These are phyloP conservation scores for Xenopus laevis DNA, from an alignment of 2,113 vertebrate genomes.

Conservation along the genomic window DNA sequence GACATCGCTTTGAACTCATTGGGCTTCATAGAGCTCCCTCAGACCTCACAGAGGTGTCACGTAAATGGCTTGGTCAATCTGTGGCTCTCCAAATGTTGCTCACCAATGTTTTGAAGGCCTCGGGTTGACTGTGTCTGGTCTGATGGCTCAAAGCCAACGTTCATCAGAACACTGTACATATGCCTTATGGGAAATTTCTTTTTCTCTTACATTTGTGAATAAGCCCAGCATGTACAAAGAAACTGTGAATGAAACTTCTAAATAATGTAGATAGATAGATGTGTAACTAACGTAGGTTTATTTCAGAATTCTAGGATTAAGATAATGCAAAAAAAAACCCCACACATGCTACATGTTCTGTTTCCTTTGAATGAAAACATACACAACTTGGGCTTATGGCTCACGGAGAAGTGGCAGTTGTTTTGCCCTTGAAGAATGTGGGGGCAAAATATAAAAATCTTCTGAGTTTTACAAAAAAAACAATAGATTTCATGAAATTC, in stretches of 20 bases:
- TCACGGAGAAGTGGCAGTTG: too few relatives aligned
- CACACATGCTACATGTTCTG: not conserved
- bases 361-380: too few relatives aligned
- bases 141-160: slow-evolving; percentile 47
- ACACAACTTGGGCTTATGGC: too few relatives aligned
- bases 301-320: slow-evolving; percentile 65
- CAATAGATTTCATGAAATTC: too few relatives aligned
- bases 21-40: not conserved
- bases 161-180: slow-evolving; percentile 74
- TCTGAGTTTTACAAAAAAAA: too few relatives aligned
- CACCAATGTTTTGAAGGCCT: too few relatives aligned
- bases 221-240: slow-evolving; percentile 84
- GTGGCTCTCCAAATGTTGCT: not conserved
- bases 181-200: slow-evolving; percentile 75
- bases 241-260: slow-evolving; percentile 68
- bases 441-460: too few relatives aligned
- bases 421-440: too few relatives aligned
- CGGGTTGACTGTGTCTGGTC: too few relatives aligned
- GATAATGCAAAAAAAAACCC: slow-evolving; percentile 68
- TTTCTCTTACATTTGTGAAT: slow-evolving; percentile 72
- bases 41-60: too few relatives aligned
- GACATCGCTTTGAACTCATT: not conserved
- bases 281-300: slow-evolving; percentile 69
- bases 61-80: too few relatives aligned
- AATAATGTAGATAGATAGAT: slow-evolving; percentile 82